Evolutionary conservation across 2,888 invertebrate species (phyloP).

Genomic region (Petrophora chlorosata): DNA sequence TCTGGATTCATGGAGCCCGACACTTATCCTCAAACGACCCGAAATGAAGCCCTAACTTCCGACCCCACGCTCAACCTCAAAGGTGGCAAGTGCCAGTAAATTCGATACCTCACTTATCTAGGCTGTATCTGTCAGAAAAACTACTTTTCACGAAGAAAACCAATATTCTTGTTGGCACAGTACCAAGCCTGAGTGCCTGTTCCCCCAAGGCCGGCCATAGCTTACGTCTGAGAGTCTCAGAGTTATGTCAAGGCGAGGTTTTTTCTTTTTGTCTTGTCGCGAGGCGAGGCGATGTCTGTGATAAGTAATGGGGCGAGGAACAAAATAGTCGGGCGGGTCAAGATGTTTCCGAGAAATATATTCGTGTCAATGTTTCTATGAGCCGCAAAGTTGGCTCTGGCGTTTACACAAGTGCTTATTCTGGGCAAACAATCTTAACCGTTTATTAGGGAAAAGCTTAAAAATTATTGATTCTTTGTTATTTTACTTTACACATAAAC

Average conservation of each 20-base stretch:
- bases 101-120: conserved; percentile 30
- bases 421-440: too few species aligned
- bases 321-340: background rate
- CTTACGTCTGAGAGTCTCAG: conserved; percentile 14
- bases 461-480: too few species aligned
- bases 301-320: conserved; percentile 10
- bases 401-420: too few species aligned
- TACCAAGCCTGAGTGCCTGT: conserved; percentile 32
- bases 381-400: too few species aligned
- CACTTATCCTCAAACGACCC: background rate
- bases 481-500: too few species aligned
- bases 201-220: conserved; percentile 27
- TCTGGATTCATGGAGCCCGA: too few species aligned
- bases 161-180: conserved; percentile 43
- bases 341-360: background rate
- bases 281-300: conserved; percentile 9
- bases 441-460: too few species aligned
- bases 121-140: conserved; percentile 30
- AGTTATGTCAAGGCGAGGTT: conserved; percentile 31
- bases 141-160: conserved; percentile 33
- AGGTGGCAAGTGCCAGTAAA: conserved; percentile 23
- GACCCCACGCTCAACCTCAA: background rate
- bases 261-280: conserved; percentile 19
- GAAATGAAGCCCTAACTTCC: conserved; percentile 7
- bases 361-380: background rate